Evolutionary conservation across 1,140 invertebrate species (phyloP).

Genomic region (Megalopta genalis): DNA sequence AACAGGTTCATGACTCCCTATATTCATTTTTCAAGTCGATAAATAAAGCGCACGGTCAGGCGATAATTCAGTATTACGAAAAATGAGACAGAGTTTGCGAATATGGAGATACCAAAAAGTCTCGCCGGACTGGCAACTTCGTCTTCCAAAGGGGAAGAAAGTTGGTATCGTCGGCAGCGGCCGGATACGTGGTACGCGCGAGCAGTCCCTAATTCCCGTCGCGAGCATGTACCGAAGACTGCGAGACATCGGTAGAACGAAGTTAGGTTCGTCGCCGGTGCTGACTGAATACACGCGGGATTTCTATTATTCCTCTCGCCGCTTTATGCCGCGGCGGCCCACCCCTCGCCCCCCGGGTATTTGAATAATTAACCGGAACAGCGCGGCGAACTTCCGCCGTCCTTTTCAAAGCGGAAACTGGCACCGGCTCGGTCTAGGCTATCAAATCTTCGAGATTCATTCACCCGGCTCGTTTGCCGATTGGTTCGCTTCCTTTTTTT

Average conservation of each 20-base stretch:
- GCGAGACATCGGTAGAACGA: not conserved
- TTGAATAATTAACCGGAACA: constrained; percentile 53
- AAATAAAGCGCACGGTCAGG: no score
- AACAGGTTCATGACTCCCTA: no score
- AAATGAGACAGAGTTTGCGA: no score
- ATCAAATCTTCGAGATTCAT: not conserved
- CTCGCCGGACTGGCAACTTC: not conserved
- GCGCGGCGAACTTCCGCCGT: constrained; percentile 24
- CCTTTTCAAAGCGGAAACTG: constrained; percentile 25
- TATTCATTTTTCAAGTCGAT: no score
- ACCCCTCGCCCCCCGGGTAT: constrained; percentile 17
- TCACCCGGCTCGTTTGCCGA: not conserved
- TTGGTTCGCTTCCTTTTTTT: not conserved
- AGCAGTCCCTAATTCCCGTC: not conserved
- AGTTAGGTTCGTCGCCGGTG: not conserved
- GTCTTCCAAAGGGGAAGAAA: not conserved
- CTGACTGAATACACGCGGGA: constrained; percentile 19
- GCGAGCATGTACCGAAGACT: not conserved
- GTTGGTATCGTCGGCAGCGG: not conserved
- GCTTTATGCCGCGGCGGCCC: not conserved
- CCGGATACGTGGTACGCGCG: no score
- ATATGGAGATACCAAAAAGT: no score
- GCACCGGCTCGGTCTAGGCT: not conserved
- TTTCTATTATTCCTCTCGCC: constrained; percentile 52
- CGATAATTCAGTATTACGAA: no score